Evolutionary conservation across 2,113 vertebrate species (phyloP).

Genomic region (Bungarus multicinctus): DNA sequence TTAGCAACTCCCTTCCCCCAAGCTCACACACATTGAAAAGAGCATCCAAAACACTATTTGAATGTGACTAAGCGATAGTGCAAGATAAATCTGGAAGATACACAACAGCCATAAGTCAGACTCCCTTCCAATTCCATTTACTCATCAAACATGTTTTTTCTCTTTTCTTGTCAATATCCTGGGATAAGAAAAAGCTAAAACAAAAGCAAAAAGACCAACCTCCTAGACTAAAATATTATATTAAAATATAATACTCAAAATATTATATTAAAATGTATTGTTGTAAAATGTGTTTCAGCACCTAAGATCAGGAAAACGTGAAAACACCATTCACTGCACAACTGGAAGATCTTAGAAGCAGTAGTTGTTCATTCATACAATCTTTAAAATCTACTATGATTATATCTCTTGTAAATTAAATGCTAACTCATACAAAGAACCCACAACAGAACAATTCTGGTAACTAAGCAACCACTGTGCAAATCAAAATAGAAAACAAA

Average conservation of each 20-base stretch:
- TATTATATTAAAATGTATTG: too few species aligned
- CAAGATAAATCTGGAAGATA: neutral
- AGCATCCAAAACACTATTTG: neutral
- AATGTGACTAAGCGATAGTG: neutral
- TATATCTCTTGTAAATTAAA: accelerated
- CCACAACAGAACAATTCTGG: accelerated
- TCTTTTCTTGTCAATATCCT: neutral
- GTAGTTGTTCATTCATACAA: neutral
- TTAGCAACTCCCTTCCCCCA: neutral
- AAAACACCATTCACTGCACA: neutral
- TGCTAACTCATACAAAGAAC: accelerated
- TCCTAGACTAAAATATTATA: neutral
- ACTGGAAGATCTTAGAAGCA: neutral
- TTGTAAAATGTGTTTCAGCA: too few species aligned
- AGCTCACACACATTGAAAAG: neutral
- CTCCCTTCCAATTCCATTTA: neutral
- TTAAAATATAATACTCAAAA: too few species aligned
- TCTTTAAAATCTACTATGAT: neutral
- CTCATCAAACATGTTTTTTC: neutral
- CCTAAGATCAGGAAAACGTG: neutral
- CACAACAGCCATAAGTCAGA: neutral
- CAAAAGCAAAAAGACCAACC: neutral
- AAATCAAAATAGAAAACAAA: neutral
- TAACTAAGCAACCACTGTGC: neutral
- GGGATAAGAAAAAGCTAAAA: neutral